Conservation (phyloP, 64 coral and sea anemone species). For the Pocillopora damicornis region DNA sequence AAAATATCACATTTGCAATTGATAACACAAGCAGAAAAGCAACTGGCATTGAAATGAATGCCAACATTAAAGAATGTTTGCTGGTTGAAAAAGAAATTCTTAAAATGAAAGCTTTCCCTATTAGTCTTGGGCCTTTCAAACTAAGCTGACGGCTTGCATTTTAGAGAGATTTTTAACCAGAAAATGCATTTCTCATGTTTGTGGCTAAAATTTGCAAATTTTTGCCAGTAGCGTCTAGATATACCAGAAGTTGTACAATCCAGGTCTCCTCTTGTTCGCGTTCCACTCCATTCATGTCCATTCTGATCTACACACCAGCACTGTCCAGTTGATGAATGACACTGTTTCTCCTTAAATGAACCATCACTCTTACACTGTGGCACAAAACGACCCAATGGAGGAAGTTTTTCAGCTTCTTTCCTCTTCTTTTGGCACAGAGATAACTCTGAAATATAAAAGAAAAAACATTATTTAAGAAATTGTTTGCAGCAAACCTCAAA, state of each 20-base stretch:
- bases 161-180: too few relatives aligned
- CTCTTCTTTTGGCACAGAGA: conserved; percentile 62
- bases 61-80: too few relatives aligned
- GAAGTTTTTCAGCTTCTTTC: conserved; percentile 70
- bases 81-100: too few relatives aligned
- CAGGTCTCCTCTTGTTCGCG: conserved; percentile 41
- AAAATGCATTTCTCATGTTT: too few relatives aligned
- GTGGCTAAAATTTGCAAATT: neutral
- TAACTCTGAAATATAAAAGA: conserved; percentile 27
- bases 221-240: neutral
- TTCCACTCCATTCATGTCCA: conserved; percentile 68
- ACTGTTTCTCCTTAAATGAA: conserved; percentile 71
- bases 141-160: too few relatives aligned
- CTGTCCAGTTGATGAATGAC: conserved; percentile 79
- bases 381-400: conserved; percentile 73
- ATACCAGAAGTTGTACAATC: conserved; percentile 41
- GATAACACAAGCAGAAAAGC: too few relatives aligned
- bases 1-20: too few relatives aligned
- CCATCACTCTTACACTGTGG: conserved; percentile 78
- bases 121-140: too few relatives aligned
- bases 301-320: conserved; percentile 87
- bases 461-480: neutral
- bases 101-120: too few relatives aligned
- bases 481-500: too few relatives aligned
- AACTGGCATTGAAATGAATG: too few relatives aligned